phyloP scores from a whole-genome alignment of 2,888 invertebrate genomes.

The Laothoe populi region DNA sequence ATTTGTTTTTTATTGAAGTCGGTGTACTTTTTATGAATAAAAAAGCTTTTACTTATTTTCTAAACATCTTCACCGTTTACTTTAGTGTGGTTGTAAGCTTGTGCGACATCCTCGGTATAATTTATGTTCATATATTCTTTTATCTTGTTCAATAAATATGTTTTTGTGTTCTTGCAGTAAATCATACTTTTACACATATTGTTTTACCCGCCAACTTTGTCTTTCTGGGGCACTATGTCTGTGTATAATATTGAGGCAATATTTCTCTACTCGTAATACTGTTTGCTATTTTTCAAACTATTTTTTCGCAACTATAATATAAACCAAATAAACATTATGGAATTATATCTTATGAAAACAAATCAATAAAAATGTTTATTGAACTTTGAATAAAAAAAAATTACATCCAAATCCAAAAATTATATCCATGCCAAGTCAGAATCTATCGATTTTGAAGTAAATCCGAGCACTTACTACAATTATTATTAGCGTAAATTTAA shows the following conservation, averaged over 20 bases:
- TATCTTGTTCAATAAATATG: constrained; percentile 15
- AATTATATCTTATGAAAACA: background rate
- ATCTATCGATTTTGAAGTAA: too few relatives aligned
- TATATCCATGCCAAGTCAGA: too few relatives aligned
- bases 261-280: background rate
- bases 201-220: constrained; percentile 20
- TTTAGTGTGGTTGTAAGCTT: background rate
- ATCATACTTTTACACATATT: constrained; percentile 22
- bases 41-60: too few relatives aligned
- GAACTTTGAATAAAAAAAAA: too few relatives aligned
- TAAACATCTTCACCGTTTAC: background rate
- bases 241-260: constrained; percentile 12
- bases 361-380: too few relatives aligned
- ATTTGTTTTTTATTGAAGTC: too few relatives aligned
- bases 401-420: too few relatives aligned
- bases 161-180: constrained; percentile 5
- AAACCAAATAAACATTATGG: background rate
- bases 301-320: background rate
- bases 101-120: background rate
- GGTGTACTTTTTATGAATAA: too few relatives aligned
- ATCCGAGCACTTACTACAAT: too few relatives aligned
- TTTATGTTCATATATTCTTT: constrained; percentile 11
- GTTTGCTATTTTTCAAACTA: background rate
- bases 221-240: background rate
- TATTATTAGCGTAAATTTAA: too few relatives aligned